Base-by-base conservation (phyloP, 92 coral and sea anemone species). In the Heteractis magnifica region DNA sequence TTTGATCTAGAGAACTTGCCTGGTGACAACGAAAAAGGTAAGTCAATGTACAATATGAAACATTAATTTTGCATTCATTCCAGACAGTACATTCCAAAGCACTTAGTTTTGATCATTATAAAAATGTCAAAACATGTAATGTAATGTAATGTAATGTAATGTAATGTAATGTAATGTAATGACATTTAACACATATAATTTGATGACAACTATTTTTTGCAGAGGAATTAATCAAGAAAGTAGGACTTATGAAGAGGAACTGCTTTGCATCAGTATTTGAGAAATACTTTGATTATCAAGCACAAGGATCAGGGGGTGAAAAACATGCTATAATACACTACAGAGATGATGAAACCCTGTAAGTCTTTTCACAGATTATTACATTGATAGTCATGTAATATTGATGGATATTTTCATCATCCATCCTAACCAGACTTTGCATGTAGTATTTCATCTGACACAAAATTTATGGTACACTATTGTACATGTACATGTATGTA, bases 241-340 rank as follows among this genome's bases (percentile, higher is more conserved):
- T 92, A 64, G 85, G 97, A 15, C n/a, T 92, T 90, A 72, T 96
- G 90, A 96, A 96, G 75, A 89, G 99, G 77, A 94, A 96, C 92
- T 96, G 99, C 83, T 96, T 96, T 86, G 99, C 98, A 6, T 90
- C 99, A 49, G 99, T 94, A 76, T 96, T 96, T 94, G 99, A 92
- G 90, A 94, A 90, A 79, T 96, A 96, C 79, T 96, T 96, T 94
- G 99, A 92, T 77, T 90, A 86, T 73, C 99, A 94, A 77, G 92
- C 85, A 76, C 77, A 86, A n/a, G 99, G 99, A 72, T 87, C 97
- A 48, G 97, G 93, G 15, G 96, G 95, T 18, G 98, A 89, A 84
- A 55, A 86, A 6, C 98, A 96, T 83, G 99, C 99, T 15, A 93
- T 96, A 20, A 96, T 96, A 70, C 90, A 96, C 86, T 96, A 87